A percentile compares a stretch with the other conserved stretches of the same genome.
phyloP scores from a whole-genome alignment of 2,888 invertebrate genomes.

The Andricus curvator region DNA sequence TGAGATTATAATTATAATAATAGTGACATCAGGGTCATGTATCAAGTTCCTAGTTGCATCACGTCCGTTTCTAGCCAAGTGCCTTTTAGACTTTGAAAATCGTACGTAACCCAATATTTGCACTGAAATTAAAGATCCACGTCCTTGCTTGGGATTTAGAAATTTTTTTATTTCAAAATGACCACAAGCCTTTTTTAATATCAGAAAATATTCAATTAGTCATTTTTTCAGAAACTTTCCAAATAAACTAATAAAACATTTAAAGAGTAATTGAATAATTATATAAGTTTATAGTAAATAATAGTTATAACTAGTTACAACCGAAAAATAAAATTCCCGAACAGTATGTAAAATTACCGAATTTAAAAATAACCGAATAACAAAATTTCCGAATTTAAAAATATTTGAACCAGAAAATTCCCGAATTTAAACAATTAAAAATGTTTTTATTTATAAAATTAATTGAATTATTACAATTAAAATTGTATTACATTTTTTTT shows the following conservation, averaged over 20 bases:
- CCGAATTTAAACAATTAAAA: too few relatives aligned
- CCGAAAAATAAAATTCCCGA: too few relatives aligned
- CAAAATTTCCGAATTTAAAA: too few relatives aligned
- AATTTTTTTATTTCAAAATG: not conserved
- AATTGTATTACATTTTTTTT: too few relatives aligned
- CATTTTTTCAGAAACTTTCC: too few relatives aligned
- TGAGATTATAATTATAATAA: slow-evolving; percentile 27
- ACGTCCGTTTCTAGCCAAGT: slow-evolving; percentile 62
- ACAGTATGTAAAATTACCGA: too few relatives aligned
- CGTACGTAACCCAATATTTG: slow-evolving; percentile 59
- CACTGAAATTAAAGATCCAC: slow-evolving; percentile 36
- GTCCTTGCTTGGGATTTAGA: not conserved
- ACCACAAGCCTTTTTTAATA: not conserved
- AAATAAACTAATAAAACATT: not conserved
- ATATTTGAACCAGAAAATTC: too few relatives aligned
- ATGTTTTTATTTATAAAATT: too few relatives aligned
- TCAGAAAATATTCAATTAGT: not conserved
- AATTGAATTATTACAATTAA: too few relatives aligned
- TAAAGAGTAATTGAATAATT: not conserved
- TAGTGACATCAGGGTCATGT: slow-evolving; percentile 69
- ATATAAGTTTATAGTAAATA: too few relatives aligned
- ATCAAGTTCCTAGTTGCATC: slow-evolving; percentile 73
- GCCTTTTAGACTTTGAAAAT: slow-evolving; percentile 64
- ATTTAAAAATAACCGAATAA: too few relatives aligned
- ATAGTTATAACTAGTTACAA: too few relatives aligned